A percentile compares a stretch with the other conserved stretches of the same genome.
Conservation (phyloP, 2,797 vertebrate genomes). For the Melanotaenia parkinsoni region DNA sequence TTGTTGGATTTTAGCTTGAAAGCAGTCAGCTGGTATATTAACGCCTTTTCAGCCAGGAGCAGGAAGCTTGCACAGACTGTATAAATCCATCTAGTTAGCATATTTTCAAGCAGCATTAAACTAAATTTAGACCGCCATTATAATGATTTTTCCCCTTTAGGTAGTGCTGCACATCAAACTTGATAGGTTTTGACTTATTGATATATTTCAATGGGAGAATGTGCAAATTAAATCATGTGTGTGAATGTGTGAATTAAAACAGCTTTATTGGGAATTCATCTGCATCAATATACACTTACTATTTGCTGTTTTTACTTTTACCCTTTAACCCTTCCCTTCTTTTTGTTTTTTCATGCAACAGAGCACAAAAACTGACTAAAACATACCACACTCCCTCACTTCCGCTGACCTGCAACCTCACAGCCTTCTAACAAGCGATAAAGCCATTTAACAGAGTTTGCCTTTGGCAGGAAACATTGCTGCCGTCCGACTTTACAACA, state of each 20-base stretch:
- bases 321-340: background rate
- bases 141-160: background rate
- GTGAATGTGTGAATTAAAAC: no score
- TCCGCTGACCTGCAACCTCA: background rate
- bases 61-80: background rate
- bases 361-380: background rate
- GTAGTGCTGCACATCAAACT: background rate
- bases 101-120: background rate
- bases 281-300: no score
- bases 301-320: background rate
- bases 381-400: background rate
- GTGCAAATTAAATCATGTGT: no score
- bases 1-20: slow-evolving; percentile 19
- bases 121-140: background rate
- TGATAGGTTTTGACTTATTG: no score
- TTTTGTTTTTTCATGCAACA: background rate
- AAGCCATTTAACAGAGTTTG: slow-evolving; percentile 3
- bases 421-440: background rate
- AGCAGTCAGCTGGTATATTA: slow-evolving; percentile 57
- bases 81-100: background rate
- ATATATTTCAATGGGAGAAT: no score
- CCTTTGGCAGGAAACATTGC: slow-evolving; percentile 22
- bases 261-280: no score
- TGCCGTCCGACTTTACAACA: slow-evolving; percentile 17
- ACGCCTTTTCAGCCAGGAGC: slow-evolving; percentile 25